These are phyloP conservation scores for Parazoanthus atlanticus DNA, from an alignment of 92 coral and sea anemone genomes.

Conservation along the genomic window DNA sequence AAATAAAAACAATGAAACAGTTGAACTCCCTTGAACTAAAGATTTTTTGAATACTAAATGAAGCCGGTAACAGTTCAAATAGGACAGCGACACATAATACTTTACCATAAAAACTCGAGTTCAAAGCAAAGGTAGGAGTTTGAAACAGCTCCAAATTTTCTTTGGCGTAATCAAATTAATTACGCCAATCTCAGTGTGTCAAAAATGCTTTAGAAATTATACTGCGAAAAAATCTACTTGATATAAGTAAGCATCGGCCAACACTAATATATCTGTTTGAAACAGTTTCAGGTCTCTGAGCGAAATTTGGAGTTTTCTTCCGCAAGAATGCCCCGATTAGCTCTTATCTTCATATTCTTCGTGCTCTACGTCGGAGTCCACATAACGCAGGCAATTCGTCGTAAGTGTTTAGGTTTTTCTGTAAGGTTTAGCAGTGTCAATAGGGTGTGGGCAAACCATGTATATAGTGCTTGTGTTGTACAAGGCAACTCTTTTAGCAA, in stretches of 20 bases:
- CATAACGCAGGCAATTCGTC: not conserved
- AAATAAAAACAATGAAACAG: not conserved
- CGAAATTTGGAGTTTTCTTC: not conserved
- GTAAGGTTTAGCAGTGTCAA: too few species aligned
- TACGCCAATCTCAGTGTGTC: not conserved
- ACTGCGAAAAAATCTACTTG: not conserved
- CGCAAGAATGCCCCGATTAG: not conserved
- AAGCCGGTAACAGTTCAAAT: not conserved
- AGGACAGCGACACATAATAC: not conserved
- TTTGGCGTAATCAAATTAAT: not conserved
- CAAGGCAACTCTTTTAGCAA: too few species aligned
- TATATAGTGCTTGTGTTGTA: too few species aligned
- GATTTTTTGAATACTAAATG: not conserved
- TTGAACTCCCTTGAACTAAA: not conserved
- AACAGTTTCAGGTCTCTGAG: constrained; percentile 2
- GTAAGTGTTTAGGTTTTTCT: too few species aligned
- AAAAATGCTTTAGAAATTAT: not conserved
- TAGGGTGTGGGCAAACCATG: too few species aligned
- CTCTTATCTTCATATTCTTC: not conserved
- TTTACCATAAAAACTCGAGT: not conserved
- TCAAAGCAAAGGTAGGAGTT: not conserved
- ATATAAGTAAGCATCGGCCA: not conserved
- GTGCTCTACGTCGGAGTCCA: not conserved
- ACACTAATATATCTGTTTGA: not conserved
- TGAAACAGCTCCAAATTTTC: not conserved